Conservation (phyloP, 2,113 vertebrate genomes). For the Malurus alboscapulatus region DNA sequence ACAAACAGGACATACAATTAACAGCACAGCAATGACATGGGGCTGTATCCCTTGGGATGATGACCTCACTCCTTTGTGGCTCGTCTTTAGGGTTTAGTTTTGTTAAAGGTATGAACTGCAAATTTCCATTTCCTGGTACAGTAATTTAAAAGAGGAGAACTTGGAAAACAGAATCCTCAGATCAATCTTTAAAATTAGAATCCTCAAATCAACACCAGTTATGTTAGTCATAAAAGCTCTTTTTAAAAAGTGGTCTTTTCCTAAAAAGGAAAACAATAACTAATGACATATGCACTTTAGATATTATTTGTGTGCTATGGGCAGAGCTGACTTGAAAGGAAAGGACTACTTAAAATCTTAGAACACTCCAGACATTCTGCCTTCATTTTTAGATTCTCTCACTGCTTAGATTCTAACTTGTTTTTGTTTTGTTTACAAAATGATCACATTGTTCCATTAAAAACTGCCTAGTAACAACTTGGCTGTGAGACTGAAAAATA, state of each 20-base stretch:
- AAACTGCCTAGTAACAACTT: slow-evolving; percentile 30
- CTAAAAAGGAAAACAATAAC: not conserved
- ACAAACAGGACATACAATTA: slow-evolving; percentile 44
- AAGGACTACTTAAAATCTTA: not conserved
- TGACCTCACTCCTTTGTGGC: slow-evolving; percentile 25
- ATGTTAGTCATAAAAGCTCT: not conserved
- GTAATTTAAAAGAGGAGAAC: slow-evolving; percentile 10
- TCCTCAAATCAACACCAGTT: slow-evolving; percentile 16
- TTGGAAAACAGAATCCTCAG: slow-evolving; percentile 27
- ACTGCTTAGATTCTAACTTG: not conserved
- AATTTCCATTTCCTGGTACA: slow-evolving; percentile 48
- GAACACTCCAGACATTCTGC: not conserved
- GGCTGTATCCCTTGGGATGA: slow-evolving; percentile 13
- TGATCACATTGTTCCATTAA: not conserved
- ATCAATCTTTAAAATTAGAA: not conserved
- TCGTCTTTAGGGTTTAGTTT: slow-evolving; percentile 49
- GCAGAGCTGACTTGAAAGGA: not conserved
- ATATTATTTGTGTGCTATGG: not conserved
- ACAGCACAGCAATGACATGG: not conserved
- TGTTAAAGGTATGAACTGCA: not conserved
- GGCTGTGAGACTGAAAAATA: not conserved
- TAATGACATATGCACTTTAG: not conserved
- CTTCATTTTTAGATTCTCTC: not conserved
- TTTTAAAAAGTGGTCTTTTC: not conserved
- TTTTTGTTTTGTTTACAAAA: slow-evolving; percentile 17